Base-by-base conservation (phyloP, 2,888 invertebrate species). In the Agapostemon virescens region DNA sequence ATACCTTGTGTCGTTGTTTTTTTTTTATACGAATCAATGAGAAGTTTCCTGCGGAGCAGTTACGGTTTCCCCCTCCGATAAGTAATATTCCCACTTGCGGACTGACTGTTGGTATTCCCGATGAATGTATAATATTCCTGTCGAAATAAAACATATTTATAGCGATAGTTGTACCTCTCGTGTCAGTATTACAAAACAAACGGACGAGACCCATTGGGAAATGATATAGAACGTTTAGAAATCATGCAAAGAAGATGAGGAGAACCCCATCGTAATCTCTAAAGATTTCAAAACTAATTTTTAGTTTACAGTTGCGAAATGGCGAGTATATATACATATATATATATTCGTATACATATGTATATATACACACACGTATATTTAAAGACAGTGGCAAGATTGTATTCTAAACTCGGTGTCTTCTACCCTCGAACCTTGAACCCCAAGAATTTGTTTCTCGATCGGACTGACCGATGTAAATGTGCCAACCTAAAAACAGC, bases 101-200 rank as follows among this genome's bases (percentile, higher is more conserved):
- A 76, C 26, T 9, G 33, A 75, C 69, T 58, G 55, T 36, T 33
- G 33, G 33, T 23, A 42, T 69, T 26, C 36, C 20, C 26, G 69
- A 40, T n/a, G 5, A 69, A n/a, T 75, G 75, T 75, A 63, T 75
- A 69, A 30, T 49, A 52, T 49, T 15, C 33, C 69, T 40, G 30
- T 42, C 26, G 63, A 75, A 75, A 75, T 75, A 75, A 75, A 69
- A 30, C 40, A 13, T 49, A 69, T 63, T 75, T 52, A 20, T 17
- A 69, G 63, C 20, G 69, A 11, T 40, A 49, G 58, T 30, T 1
- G 13, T 15, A 17, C 49, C 13, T 73, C 20, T 67, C 67, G 23
- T 45, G 30, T 33, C 6, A 33, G 30, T 45, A 11, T 58, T 0
- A 58, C 11, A 36, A n/a, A 55, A 13, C 26, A 4, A 13, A 11